A percentile compares a stretch with the other conserved stretches of the same genome.
These are phyloP conservation scores for Matsumyia berberina DNA, from an alignment of 2,888 invertebrate genomes.

Conservation along the genomic window DNA sequence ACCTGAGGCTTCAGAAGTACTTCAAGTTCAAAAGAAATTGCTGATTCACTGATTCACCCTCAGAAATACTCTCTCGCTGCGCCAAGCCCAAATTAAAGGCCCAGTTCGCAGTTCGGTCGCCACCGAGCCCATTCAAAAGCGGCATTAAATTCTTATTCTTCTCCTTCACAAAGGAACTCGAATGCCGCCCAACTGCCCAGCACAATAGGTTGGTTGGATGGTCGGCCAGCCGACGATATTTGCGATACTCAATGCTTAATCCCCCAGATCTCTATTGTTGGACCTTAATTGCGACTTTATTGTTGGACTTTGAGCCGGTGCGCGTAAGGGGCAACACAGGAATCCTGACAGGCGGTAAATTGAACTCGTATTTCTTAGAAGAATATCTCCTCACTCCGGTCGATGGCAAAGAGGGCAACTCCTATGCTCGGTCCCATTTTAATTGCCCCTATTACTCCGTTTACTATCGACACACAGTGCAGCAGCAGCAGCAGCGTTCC, in stretches of 20 bases:
- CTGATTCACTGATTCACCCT: conserved; percentile 34
- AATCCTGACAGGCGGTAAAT: conserved; percentile 62
- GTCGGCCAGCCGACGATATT: conserved; percentile 42
- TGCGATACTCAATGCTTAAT: conserved; percentile 65
- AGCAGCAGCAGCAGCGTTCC: not conserved
- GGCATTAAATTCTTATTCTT: conserved; percentile 55
- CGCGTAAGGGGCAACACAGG: conserved; percentile 15
- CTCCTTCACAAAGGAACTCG: conserved; percentile 54
- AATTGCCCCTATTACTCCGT: conserved; percentile 51
- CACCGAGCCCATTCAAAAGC: conserved; percentile 11
- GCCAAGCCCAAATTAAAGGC: conserved; percentile 59
- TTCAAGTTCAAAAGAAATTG: conserved; percentile 15
- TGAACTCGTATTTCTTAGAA: conserved; percentile 55
- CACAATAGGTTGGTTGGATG: conserved; percentile 35
- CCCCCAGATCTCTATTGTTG: conserved; percentile 54
- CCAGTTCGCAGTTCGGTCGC: conserved; percentile 15
- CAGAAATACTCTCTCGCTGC: conserved; percentile 24
- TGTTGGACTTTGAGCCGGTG: conserved; percentile 44
- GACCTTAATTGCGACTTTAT: conserved; percentile 70
- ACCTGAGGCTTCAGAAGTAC: not conserved
- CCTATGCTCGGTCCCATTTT: conserved; percentile 47
- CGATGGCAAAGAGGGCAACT: conserved; percentile 32
- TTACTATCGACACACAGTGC: conserved; percentile 12
- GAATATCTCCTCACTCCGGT: conserved; percentile 23
- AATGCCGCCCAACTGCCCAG: conserved; percentile 25